phyloP scores from a whole-genome alignment of 92 coral and sea anemone genomes.

The Umimayanthus kanabou region DNA sequence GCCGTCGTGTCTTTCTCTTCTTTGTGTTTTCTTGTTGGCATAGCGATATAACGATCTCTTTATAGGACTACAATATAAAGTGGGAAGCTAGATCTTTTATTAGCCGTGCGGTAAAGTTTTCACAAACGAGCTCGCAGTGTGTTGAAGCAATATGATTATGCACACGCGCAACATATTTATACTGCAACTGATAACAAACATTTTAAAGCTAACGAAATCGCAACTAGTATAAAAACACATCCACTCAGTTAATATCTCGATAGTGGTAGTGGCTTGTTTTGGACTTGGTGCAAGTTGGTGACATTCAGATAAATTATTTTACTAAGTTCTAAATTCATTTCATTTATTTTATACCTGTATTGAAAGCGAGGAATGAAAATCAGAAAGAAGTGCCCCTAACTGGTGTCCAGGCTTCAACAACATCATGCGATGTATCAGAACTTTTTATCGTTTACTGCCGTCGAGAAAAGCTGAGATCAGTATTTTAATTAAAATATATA shows the following conservation, averaged over 20 bases:
- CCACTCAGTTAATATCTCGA: neutral
- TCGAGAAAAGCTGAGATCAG: too few species aligned
- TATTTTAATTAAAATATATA: too few species aligned
- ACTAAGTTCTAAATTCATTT: neutral
- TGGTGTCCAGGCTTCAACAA: too few species aligned
- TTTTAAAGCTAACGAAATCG: too few species aligned
- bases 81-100: too few species aligned
- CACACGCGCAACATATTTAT: neutral
- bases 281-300: neutral
- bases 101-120: neutral
- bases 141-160: neutral
- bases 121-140: neutral
- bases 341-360: too few species aligned
- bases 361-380: neutral
- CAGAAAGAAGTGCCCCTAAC: too few species aligned
- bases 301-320: neutral
- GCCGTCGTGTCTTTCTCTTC: neutral
- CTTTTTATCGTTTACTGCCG: too few species aligned
- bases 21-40: neutral
- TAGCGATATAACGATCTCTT: neutral
- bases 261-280: neutral
- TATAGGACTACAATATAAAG: neutral
- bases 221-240: neutral
- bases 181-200: neutral
- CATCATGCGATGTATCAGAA: too few species aligned